Conservation (phyloP, 2,888 invertebrate species). For the Gymnoscelis rufifasciata region DNA sequence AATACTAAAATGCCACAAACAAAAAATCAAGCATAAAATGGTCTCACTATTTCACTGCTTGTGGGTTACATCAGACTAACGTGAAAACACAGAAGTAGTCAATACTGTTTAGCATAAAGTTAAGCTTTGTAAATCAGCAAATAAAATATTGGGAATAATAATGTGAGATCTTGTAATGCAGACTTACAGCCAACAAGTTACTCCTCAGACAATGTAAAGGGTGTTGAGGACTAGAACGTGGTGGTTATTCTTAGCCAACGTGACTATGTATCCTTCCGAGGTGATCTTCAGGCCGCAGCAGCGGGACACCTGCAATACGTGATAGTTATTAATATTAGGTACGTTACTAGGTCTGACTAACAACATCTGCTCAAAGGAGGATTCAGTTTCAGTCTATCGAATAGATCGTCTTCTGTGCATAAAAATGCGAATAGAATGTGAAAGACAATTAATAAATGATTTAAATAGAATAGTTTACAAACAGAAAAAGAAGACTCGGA, state of each 20-base stretch:
- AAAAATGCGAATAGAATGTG: no score
- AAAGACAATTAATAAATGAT: no score
- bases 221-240: conserved; percentile 98
- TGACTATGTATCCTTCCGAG: conserved; percentile 96
- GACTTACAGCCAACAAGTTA: conserved; percentile 76
- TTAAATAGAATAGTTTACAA: no score
- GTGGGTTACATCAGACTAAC: conserved; percentile 68
- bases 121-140: conserved; percentile 78
- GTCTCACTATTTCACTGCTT: conserved; percentile 60
- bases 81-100: conserved; percentile 74
- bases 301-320: conserved; percentile 95
- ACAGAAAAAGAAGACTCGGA: no score
- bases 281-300: conserved; percentile 99
- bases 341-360: no score
- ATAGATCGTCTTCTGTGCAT: no score
- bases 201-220: conserved; percentile 92
- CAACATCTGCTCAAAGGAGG: no score
- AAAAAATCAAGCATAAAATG: conserved; percentile 54
- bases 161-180: conserved; percentile 79
- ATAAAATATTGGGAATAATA: conserved; percentile 77
- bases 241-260: conserved; percentile 98
- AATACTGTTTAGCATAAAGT: conserved; percentile 78
- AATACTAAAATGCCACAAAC: conserved; percentile 55
- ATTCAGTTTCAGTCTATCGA: no score
- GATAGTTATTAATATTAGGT: no score